A percentile compares a stretch with the other conserved stretches of the same genome.
Evolutionary conservation across 2,888 invertebrate species (phyloP).

Genomic region (Dryobota labecula): DNA sequence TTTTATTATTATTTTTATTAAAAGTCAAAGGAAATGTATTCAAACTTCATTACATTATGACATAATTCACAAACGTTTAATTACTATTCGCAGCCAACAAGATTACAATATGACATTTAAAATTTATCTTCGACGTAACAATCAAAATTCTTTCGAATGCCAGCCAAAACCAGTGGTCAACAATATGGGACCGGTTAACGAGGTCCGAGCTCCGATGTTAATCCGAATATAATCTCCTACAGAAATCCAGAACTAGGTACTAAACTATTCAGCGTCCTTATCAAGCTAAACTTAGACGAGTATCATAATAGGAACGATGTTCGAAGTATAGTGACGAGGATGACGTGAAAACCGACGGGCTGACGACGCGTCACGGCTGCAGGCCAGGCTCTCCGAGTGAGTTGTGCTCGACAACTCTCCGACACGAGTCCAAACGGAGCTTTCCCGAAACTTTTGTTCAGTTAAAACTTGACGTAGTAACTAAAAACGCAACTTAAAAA

Average conservation of each 20-base stretch:
- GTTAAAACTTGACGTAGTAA: conserved; percentile 22
- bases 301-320: conserved; percentile 20
- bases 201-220: conserved; percentile 27
- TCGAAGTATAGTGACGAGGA: not conserved
- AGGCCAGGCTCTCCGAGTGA: not conserved
- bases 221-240: conserved; percentile 27
- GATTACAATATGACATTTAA: conserved; percentile 46
- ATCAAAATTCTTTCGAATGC: conserved; percentile 39
- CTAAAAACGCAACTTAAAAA: conserved; percentile 21
- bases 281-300: conserved; percentile 64
- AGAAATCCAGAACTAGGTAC: conserved; percentile 37
- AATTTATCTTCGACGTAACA: conserved; percentile 63
- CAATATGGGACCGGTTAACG: conserved; percentile 34
- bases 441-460: conserved; percentile 9
- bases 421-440: not conserved
- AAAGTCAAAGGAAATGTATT: conserved; percentile 61
- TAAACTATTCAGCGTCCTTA: conserved; percentile 66
- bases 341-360: not conserved
- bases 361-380: not conserved
- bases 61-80: conserved; percentile 58
- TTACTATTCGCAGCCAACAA: conserved; percentile 53
- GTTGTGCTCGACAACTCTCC: not conserved
- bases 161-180: conserved; percentile 30
- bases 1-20: too few species aligned
- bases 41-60: conserved; percentile 67